Base-by-base conservation (phyloP, 2,888 invertebrate species). In the Beris morrisii region DNA sequence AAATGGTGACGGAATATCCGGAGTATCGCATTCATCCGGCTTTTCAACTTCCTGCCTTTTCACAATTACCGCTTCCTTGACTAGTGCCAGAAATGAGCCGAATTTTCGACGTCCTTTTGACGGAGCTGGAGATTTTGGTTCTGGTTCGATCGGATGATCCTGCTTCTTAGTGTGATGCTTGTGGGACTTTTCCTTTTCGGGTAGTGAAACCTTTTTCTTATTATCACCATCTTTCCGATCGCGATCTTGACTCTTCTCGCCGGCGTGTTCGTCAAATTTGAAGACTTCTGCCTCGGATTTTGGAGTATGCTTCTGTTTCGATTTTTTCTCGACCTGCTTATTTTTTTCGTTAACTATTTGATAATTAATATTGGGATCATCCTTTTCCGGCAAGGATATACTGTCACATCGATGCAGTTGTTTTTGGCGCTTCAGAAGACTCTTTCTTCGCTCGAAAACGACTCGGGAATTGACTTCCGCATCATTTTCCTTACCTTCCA, bases 261-360 rank as follows among this genome's bases (percentile, higher is more conserved):
- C 13, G 44, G 50, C 38, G 22, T 30, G 55, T 28, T 54, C 30
- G 9, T 45, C 54, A n/a, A 54, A 30, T 22, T 50, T 63, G n/a
- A 52, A 46, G 7, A 50, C 22, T 57, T 65, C 48, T 3, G 71
- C 68, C 55, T 72, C 71, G 15, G 66, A 67, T 64, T 64, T 70
- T 65, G 31, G 75, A 57, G 68, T 69, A 9, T 59, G n/a, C 54
- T 57, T 71, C 53, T 13, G 69, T 48, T 13, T 70, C 59, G 53
- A 68, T 66, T 30, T 72, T 64, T n/a, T 74, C 69, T 65, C 69
- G 5, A 43, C 71, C 69, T 43, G 71, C 67, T 75, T 68, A 32
- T 83, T 83, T 75, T 85, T 86, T 48, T 82, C 81, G 76, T 83
- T 83, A 7, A 86, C 77, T 28, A 85, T 44, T 67, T 69, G 54